These are phyloP conservation scores for Mesoligia furuncula DNA, from an alignment of 2,888 invertebrate species.

Conservation along the genomic window DNA sequence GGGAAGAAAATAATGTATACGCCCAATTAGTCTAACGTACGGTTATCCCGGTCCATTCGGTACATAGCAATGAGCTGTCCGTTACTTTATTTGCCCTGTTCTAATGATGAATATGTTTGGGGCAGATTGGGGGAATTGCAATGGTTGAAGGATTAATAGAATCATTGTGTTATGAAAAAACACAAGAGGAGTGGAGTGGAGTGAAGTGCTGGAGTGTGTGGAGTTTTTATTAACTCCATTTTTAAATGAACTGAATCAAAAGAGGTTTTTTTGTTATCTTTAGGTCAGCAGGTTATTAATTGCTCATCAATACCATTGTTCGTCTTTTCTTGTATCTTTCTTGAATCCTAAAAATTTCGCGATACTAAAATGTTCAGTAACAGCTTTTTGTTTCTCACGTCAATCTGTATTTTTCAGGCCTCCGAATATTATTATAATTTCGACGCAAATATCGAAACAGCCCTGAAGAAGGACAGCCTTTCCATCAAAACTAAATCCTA, in stretches of 20 bases:
- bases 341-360: neutral
- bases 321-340: neutral
- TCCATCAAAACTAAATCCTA: slow-evolving; percentile 40
- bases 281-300: neutral
- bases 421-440: neutral
- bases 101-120: slow-evolving; percentile 48
- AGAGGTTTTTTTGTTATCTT: neutral
- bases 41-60: slow-evolving; percentile 53
- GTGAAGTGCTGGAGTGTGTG: too few species aligned
- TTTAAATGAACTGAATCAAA: too few species aligned
- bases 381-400: neutral
- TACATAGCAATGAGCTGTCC: slow-evolving; percentile 65
- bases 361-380: neutral
- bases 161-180: neutral
- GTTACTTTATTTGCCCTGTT: slow-evolving; percentile 50
- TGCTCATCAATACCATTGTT: neutral
- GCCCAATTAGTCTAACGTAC: slow-evolving; percentile 69
- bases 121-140: slow-evolving; percentile 5
- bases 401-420: neutral
- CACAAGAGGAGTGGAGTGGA: too few species aligned
- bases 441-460: neutral
- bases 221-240: neutral
- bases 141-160: neutral
- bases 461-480: neutral
- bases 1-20: slow-evolving; percentile 63